Base-by-base conservation (phyloP, 2,888 invertebrate genomes). In the Aphidius colemani region DNA sequence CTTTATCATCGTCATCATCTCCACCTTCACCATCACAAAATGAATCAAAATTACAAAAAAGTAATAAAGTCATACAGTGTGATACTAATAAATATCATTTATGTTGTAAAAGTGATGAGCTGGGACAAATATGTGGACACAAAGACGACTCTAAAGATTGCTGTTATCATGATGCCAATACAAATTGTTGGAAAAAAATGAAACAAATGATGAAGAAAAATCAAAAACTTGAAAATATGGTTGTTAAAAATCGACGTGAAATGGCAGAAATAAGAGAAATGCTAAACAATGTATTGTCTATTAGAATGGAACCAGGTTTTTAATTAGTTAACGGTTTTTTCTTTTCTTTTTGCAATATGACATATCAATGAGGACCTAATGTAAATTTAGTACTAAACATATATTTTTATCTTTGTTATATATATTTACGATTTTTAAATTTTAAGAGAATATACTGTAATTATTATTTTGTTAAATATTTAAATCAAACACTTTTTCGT, bases 281-380 rank as follows among this genome's bases (percentile, higher is more conserved):
- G 73, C 66, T 78, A 10, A 78, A 66, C 57, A 78, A 59, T 41
- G 77, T 77, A 10, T 69, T 77, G 61, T 77, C 77, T 0, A 77
- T 79, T 7, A 77, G 75, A 63, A 74, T 78, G 74, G 81, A 80
- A 60, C 79, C 80, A 7, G 80, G 81, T 59, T 80, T 80, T 72
- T 80, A 67, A 73, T 59, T 56, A 8, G 39, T 50, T 18, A 1
- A 61, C 4, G 3, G 4, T 30, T 30, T 30, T 30, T 30, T 30
- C 5, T 2, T 5, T 30, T 30, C 1, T 30, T 5, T 30, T 5
- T 30, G 30, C 30, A 30, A 30, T 5, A 30, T 30, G 30, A 30
- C 30, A 30, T 30, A 30, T 30, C 30, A 30, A 30, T 30, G 4
- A 5, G 5, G 30, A 30, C 30, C 30, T 30, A 30, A 30, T 5